These are phyloP conservation scores for Centropus bengalensis DNA, from an alignment of 2,113 vertebrate genomes.

Conservation along the genomic window DNA sequence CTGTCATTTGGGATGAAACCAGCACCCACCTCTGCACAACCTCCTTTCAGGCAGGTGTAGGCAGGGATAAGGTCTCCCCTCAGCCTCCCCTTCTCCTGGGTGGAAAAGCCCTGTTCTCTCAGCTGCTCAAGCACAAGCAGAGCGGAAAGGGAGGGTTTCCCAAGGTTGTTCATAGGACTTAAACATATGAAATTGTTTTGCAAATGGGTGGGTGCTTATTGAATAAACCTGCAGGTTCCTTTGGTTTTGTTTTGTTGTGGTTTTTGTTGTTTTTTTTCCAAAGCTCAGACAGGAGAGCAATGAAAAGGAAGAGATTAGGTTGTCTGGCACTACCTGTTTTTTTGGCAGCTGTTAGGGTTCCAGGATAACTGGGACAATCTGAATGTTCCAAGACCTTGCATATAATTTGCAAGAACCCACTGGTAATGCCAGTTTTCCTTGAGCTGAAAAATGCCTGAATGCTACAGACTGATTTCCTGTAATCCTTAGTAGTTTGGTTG, in stretches of 20 bases:
- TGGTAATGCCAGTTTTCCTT: constrained; percentile 4
- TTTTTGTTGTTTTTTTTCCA: not conserved
- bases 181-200: not conserved
- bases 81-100: no score
- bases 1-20: no score
- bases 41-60: no score
- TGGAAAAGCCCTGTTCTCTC: no score
- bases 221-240: not conserved
- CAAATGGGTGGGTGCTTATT: not conserved
- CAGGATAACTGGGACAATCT: constrained; percentile 1
- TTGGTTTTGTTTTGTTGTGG: not conserved
- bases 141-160: not conserved
- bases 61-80: no score
- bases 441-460: not conserved
- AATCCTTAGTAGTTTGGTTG: not conserved
- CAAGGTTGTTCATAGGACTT: not conserved
- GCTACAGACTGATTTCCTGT: not conserved
- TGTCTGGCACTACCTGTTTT: constrained; percentile 1
- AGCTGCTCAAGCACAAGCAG: not conserved
- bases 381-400: constrained; percentile 5
- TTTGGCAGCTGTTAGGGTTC: not conserved
- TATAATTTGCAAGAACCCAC: not conserved
- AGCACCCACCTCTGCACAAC: no score
- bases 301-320: not conserved
- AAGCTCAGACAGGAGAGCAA: not conserved